Percentiles rank a stretch among this genome's conserved stretches.
Evolutionary conservation across 2,113 vertebrate species (phyloP).

Genomic region (Agelaius phoeniceus): DNA sequence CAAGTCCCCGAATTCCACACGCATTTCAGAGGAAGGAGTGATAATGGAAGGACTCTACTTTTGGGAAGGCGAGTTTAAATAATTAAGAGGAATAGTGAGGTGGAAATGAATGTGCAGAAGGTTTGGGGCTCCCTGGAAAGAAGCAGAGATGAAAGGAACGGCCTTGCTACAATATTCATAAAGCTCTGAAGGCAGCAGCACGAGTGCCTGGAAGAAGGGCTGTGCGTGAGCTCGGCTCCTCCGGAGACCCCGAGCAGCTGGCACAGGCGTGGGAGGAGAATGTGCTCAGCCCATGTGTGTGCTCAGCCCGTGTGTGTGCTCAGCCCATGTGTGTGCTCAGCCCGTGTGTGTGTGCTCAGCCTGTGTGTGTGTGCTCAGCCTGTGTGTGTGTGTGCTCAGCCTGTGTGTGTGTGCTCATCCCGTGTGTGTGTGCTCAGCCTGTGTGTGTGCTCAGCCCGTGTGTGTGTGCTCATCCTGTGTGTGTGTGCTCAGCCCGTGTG

Average conservation of each 20-base stretch:
- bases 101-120: constrained; percentile 54
- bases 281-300: too few relatives aligned
- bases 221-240: not conserved
- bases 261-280: not conserved
- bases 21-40: not conserved
- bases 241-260: not conserved
- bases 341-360: too few relatives aligned
- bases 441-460: too few relatives aligned
- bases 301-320: too few relatives aligned
- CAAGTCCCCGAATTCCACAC: constrained; percentile 20
- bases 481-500: too few relatives aligned
- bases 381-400: too few relatives aligned
- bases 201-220: not conserved
- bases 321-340: too few relatives aligned
- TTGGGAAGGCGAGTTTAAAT: not conserved
- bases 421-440: too few relatives aligned
- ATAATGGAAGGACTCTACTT: constrained; percentile 12
- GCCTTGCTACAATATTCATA: constrained; percentile 66
- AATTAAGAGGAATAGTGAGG: constrained; percentile 50
- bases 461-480: too few relatives aligned
- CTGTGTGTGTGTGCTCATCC: too few relatives aligned
- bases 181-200: constrained; percentile 15
- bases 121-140: constrained; percentile 55
- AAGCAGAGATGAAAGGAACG: constrained; percentile 20
- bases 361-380: too few relatives aligned